A percentile compares a stretch with the other conserved stretches of the same genome.
Conservation (phyloP, 2,113 vertebrate species). For the Oreochromis niloticus region DNA sequence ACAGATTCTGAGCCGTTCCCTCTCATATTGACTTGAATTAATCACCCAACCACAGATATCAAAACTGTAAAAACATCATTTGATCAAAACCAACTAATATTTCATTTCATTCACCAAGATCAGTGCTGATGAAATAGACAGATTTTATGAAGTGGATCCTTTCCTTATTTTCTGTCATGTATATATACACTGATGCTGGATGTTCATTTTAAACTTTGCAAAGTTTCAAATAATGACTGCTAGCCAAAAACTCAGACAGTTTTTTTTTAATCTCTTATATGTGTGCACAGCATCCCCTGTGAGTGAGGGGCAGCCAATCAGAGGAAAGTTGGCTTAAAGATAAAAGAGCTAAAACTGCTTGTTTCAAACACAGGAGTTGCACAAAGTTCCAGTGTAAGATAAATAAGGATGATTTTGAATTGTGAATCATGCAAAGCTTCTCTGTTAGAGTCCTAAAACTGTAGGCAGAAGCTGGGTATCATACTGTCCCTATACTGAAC, state of each 20-base stretch:
- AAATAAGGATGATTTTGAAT: not conserved
- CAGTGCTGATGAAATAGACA: not conserved
- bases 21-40: not conserved
- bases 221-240: not conserved
- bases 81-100: not conserved
- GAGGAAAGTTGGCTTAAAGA: not conserved
- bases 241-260: no score
- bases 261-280: not conserved
- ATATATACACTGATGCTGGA: not conserved
- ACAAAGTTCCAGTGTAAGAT: not conserved
- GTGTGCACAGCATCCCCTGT: not conserved
- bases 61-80: not conserved
- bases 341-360: not conserved
- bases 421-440: not conserved
- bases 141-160: not conserved
- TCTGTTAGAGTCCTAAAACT: not conserved
- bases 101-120: not conserved
- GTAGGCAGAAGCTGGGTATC: not conserved
- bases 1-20: not conserved
- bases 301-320: not conserved
- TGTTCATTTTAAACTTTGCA: not conserved
- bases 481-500: not conserved
- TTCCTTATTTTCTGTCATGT: not conserved
- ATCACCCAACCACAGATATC: not conserved
- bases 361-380: not conserved